Evolutionary conservation across 2,797 vertebrate species (phyloP).

Genomic region (Apogon talboti): DNA sequence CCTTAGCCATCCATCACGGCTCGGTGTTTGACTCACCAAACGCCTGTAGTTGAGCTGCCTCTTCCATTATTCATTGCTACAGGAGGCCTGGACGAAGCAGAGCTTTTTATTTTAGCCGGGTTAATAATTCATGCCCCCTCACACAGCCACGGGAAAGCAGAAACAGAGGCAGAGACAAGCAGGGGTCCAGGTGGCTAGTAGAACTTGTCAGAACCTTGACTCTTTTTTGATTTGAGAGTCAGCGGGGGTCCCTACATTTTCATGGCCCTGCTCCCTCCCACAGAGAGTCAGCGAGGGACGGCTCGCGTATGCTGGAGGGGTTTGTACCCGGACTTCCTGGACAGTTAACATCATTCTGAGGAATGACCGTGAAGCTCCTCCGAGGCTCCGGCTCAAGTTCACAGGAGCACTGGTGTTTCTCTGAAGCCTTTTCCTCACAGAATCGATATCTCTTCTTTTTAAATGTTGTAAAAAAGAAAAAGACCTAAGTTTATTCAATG

Average conservation of each 20-base stretch:
- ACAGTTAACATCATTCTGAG: conserved; percentile 54
- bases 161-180: conserved; percentile 72
- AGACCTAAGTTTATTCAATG: too few relatives aligned
- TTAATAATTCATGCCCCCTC: conserved; percentile 87
- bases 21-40: conserved; percentile 85
- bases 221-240: conserved; percentile 76
- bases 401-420: conserved; percentile 3
- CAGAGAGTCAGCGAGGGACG: conserved; percentile 50
- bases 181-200: conserved; percentile 74
- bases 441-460: not conserved
- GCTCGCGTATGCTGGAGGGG: conserved; percentile 46
- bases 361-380: conserved; percentile 39
- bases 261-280: conserved; percentile 53
- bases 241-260: conserved; percentile 59
- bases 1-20: conserved; percentile 80
- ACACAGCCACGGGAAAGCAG: conserved; percentile 76
- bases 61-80: conserved; percentile 86
- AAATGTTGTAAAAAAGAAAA: too few relatives aligned
- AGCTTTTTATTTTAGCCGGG: conserved; percentile 86
- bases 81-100: conserved; percentile 80
- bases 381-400: conserved; percentile 32
- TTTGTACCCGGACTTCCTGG: conserved; percentile 47
- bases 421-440: not conserved
- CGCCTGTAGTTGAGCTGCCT: conserved; percentile 81
- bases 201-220: conserved; percentile 72